Percentiles rank a stretch among this genome's conserved stretches.
Evolutionary conservation across 2,113 vertebrate species (phyloP).

Genomic region (Oryzias woworae): DNA sequence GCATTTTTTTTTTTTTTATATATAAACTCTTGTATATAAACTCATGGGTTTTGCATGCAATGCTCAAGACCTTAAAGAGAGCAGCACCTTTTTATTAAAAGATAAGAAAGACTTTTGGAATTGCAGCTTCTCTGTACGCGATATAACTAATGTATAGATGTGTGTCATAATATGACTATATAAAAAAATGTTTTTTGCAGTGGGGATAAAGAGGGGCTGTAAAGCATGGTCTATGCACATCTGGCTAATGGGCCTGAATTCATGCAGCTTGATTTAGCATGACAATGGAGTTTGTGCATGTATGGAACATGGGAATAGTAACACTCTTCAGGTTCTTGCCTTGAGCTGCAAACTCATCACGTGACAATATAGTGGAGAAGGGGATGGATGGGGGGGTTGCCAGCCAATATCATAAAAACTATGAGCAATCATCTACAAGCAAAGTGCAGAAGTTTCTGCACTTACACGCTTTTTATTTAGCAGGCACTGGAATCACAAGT

Average conservation of each 20-base stretch:
- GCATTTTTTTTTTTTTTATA: too few relatives aligned
- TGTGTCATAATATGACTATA: slow-evolving; percentile 52
- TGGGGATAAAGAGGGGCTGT: slow-evolving; percentile 37
- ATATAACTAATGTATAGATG: slow-evolving; percentile 52
- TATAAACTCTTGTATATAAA: background rate
- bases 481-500: slow-evolving; percentile 25
- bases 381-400: slow-evolving; percentile 22
- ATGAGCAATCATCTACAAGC: slow-evolving; percentile 32
- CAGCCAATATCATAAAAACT: slow-evolving; percentile 43
- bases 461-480: slow-evolving; percentile 49
- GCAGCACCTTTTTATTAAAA: slow-evolving; percentile 25
- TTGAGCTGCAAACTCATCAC: slow-evolving; percentile 55
- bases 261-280: slow-evolving; percentile 49
- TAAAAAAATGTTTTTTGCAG: slow-evolving; percentile 48
- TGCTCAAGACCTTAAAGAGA: slow-evolving; percentile 34
- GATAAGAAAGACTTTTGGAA: slow-evolving; percentile 41
- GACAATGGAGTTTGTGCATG: slow-evolving; percentile 51
- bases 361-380: slow-evolving; percentile 38
- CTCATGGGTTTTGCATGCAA: slow-evolving; percentile 31
- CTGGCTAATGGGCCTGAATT: slow-evolving; percentile 27
- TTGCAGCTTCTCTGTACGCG: slow-evolving; percentile 35
- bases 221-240: slow-evolving; percentile 33
- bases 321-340: slow-evolving; percentile 49
- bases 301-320: slow-evolving; percentile 33
- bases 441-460: slow-evolving; percentile 19